phyloP scores from a whole-genome alignment of 2,888 invertebrate genomes.

The Sarcophaga subvicina region DNA sequence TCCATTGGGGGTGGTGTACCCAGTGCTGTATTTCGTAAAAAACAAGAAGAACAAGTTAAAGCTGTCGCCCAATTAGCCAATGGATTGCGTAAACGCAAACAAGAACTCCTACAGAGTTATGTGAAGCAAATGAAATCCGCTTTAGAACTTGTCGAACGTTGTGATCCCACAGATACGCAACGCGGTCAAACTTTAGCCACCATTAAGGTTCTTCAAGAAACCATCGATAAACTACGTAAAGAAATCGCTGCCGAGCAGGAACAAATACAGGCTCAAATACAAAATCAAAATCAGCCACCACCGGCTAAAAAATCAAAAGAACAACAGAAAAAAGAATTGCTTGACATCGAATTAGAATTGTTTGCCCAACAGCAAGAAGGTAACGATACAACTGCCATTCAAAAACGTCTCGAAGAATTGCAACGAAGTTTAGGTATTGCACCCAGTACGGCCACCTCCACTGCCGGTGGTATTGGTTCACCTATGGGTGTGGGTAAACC shows the following conservation, averaged over 20 bases:
- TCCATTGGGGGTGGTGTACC: slow-evolving; percentile 83
- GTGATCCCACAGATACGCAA: slow-evolving; percentile 88
- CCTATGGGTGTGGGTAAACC: slow-evolving; percentile 68
- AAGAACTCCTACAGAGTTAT: slow-evolving; percentile 93
- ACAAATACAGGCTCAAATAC: slow-evolving; percentile 81
- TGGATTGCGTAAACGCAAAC: slow-evolving; percentile 92
- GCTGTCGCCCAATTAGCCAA: slow-evolving; percentile 89
- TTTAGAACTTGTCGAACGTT: slow-evolving; percentile 91
- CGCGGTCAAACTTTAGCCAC: slow-evolving; percentile 89
- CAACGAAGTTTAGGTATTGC: slow-evolving; percentile 79
- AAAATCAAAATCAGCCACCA: slow-evolving; percentile 75
- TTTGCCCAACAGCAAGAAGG: slow-evolving; percentile 94
- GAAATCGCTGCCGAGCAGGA: slow-evolving; percentile 81
- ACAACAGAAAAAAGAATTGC: slow-evolving; percentile 92
- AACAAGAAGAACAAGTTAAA: slow-evolving; percentile 88
- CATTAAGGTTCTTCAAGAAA: slow-evolving; percentile 91
- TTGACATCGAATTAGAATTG: slow-evolving; percentile 95
- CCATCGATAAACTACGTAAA: slow-evolving; percentile 85
- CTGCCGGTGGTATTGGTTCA: slow-evolving; percentile 62
- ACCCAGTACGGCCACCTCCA: slow-evolving; percentile 63
- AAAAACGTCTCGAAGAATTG: slow-evolving; percentile 89
- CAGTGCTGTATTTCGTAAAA: slow-evolving; percentile 87
- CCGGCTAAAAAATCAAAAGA: slow-evolving; percentile 86
- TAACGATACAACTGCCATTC: slow-evolving; percentile 91
- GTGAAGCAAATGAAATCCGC: slow-evolving; percentile 93